Evolutionary conservation across 2,113 vertebrate species (phyloP).

Genomic region (Pipra filicauda): DNA sequence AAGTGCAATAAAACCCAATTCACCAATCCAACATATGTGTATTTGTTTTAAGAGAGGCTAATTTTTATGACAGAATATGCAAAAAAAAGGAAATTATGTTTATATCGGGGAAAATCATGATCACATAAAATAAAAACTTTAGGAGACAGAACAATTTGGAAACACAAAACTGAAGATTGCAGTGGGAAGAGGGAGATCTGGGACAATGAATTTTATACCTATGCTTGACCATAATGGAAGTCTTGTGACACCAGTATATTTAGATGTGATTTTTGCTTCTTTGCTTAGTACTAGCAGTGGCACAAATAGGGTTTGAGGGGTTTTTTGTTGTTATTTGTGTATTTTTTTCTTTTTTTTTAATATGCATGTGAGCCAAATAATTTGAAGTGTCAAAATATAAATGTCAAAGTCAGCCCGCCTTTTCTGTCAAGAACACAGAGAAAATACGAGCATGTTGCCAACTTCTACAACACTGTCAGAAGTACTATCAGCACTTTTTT

Average conservation of each 20-base stretch:
- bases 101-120: neutral
- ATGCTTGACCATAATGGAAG: neutral
- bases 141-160: neutral
- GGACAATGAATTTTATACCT: neutral
- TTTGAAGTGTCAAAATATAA: neutral
- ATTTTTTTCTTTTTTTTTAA: neutral
- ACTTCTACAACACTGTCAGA: neutral
- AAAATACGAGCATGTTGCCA: neutral
- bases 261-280: neutral
- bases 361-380: neutral
- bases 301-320: neutral
- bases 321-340: neutral
- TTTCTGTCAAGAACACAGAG: neutral
- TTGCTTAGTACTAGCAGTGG: neutral
- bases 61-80: neutral
- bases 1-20: neutral
- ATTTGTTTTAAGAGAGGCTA: neutral
- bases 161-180: neutral
- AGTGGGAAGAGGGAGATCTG: neutral
- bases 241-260: neutral
- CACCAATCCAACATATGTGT: fast-evolving
- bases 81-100: neutral
- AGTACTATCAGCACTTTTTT: neutral
- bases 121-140: neutral
- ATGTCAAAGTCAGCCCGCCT: neutral